These are phyloP conservation scores for Gonioctena quinquepunctata DNA, from an alignment of 1,140 invertebrate genomes.

Conservation along the genomic window DNA sequence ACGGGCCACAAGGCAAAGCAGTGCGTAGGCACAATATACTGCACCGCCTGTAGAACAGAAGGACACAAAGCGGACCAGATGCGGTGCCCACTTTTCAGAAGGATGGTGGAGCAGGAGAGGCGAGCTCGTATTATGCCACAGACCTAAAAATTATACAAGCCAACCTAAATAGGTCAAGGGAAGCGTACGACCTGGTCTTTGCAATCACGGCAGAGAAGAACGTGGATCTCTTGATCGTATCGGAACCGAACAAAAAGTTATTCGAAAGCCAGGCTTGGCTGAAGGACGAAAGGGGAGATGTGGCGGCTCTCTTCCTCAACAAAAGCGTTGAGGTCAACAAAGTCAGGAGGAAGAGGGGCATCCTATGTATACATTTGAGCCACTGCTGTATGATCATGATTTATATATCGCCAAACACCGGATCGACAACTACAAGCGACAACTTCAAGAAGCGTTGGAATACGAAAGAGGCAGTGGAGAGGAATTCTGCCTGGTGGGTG, in stretches of 20 bases:
- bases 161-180: background rate
- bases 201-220: background rate
- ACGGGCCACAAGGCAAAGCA: background rate
- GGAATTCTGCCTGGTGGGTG: background rate
- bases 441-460: background rate
- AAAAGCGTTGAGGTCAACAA: background rate
- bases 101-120: background rate
- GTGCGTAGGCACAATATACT: background rate
- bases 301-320: background rate
- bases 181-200: background rate
- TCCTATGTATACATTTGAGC: background rate
- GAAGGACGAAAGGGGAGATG: background rate
- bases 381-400: background rate
- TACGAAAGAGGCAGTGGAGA: background rate
- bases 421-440: background rate
- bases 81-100: background rate
- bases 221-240: background rate
- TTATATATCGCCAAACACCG: background rate
- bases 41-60: background rate
- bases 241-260: background rate
- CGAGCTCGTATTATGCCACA: no score
- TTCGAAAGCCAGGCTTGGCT: background rate
- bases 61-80: background rate
- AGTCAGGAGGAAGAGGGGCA: background rate
- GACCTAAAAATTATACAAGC: background rate